A percentile compares a stretch with the other conserved stretches of the same genome.
These are phyloP conservation scores for Drosophila persimilis DNA, from an alignment of 1,140 invertebrate genomes.

Conservation along the genomic window DNA sequence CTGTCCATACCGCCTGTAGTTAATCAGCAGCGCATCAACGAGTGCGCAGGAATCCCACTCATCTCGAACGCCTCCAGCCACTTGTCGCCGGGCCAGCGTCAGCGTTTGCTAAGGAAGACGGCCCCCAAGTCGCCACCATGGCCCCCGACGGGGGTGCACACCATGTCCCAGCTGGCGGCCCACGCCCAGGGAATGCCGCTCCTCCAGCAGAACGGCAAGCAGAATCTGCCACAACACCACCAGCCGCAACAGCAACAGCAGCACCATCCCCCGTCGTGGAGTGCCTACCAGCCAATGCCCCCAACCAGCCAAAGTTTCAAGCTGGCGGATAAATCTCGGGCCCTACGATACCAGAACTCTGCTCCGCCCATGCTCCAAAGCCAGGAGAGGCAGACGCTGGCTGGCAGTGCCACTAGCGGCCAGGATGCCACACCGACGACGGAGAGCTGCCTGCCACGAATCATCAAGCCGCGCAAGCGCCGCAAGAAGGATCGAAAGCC, in stretches of 20 bases:
- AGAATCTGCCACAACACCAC: conserved; percentile 84
- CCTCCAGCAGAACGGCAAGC: conserved; percentile 84
- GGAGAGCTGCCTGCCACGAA: conserved; percentile 91
- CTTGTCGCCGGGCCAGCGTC: conserved; percentile 63
- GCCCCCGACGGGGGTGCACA: conserved; percentile 7
- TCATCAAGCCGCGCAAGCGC: conserved; percentile 94
- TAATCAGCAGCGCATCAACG: conserved; percentile 77
- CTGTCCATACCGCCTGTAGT: conserved; percentile 34
- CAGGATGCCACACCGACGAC: conserved; percentile 83
- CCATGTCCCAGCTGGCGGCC: conserved; percentile 87
- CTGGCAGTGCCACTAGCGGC: neutral
- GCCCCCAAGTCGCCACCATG: conserved; percentile 17
- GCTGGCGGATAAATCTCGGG: conserved; percentile 59
- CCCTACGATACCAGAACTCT: conserved; percentile 72
- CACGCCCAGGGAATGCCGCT: conserved; percentile 91
- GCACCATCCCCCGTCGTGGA: conserved; percentile 41
- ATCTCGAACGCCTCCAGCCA: conserved; percentile 86
- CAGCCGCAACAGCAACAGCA: conserved; percentile 39
- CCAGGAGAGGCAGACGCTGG: conserved; percentile 48
- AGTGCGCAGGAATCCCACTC: conserved; percentile 88
- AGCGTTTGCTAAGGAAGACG: conserved; percentile 68
- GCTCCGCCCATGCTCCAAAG: conserved; percentile 55
- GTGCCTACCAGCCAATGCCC: conserved; percentile 52
- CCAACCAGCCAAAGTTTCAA: conserved; percentile 36
- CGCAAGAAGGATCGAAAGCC: conserved; percentile 93